phyloP scores from a whole-genome alignment of 2,113 vertebrate species.

The western clawed frog (Xenopus tropicalis) region DNA sequence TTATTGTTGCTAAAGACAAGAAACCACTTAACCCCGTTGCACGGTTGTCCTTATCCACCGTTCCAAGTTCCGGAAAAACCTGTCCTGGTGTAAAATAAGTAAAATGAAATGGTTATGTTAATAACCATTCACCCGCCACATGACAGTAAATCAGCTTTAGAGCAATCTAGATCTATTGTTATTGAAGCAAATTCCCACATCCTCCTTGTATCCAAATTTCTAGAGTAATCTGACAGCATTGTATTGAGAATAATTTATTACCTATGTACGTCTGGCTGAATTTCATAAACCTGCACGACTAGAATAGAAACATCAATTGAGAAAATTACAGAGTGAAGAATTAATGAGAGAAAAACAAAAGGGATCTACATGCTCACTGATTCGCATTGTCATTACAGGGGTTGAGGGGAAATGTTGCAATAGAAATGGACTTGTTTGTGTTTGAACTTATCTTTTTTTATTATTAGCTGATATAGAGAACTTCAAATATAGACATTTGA shows the following conservation, averaged over 20 bases:
- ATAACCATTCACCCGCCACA: constrained; percentile 62
- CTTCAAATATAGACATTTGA: no score
- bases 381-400: constrained; percentile 24
- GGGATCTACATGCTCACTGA: constrained; percentile 42
- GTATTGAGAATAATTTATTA: constrained; percentile 37
- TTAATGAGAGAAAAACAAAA: constrained; percentile 46
- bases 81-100: constrained; percentile 75
- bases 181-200: constrained; percentile 6
- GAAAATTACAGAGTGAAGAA: constrained; percentile 37
- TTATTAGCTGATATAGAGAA: no score
- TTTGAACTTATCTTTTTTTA: no score
- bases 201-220: constrained; percentile 34
- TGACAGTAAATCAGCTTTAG: constrained; percentile 37
- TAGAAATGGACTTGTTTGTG: not conserved
- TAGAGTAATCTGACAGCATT: constrained; percentile 21
- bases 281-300: constrained; percentile 29
- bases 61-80: constrained; percentile 70
- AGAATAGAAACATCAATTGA: constrained; percentile 45
- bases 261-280: constrained; percentile 5
- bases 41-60: constrained; percentile 69
- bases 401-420: not conserved
- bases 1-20: constrained; percentile 78
- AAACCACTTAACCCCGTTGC: constrained; percentile 77
- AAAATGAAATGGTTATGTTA: constrained; percentile 68
- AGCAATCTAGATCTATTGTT: constrained; percentile 38